Conservation (phyloP, 2,113 vertebrate species). For the Myocastor coypus region DNA sequence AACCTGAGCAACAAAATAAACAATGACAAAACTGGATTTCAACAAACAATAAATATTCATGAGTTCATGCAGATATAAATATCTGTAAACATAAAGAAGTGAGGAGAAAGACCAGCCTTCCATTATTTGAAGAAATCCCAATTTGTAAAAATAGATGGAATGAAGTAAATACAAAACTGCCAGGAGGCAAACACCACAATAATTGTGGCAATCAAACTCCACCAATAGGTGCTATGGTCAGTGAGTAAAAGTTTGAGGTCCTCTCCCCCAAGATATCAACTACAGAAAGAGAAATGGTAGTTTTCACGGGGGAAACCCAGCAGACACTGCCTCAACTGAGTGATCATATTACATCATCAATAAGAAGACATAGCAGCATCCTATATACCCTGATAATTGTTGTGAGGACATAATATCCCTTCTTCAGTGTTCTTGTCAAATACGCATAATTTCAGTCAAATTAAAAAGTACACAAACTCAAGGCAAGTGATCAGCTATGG, state of each 20-base stretch:
- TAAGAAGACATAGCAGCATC: background rate
- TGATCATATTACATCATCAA: background rate
- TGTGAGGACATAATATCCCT: background rate
- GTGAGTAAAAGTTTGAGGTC: background rate
- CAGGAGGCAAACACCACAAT: background rate
- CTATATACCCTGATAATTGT: background rate
- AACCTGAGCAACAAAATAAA: constrained; percentile 26
- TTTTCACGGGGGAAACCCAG: constrained; percentile 21
- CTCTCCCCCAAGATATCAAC: background rate
- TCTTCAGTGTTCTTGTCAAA: constrained; percentile 34
- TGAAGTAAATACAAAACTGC: constrained; percentile 38
- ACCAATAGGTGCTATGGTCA: constrained; percentile 13
- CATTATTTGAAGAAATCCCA: constrained; percentile 12
- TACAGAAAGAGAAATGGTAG: constrained; percentile 25
- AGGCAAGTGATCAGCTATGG: constrained; percentile 43
- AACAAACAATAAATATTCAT: constrained; percentile 25
- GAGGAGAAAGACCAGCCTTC: background rate
- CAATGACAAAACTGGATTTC: constrained; percentile 6
- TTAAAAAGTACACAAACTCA: constrained; percentile 11
- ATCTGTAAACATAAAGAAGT: background rate
- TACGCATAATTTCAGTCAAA: constrained; percentile 37
- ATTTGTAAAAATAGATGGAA: constrained; percentile 1
- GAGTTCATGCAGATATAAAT: constrained; percentile 17
- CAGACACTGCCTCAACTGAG: background rate
- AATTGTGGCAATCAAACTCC: constrained; percentile 17